Evolutionary conservation across 2,113 vertebrate genomes (phyloP), one percentile per base, ranked within the genome.

Genomic region (Larimichthys polyactis): DNA sequence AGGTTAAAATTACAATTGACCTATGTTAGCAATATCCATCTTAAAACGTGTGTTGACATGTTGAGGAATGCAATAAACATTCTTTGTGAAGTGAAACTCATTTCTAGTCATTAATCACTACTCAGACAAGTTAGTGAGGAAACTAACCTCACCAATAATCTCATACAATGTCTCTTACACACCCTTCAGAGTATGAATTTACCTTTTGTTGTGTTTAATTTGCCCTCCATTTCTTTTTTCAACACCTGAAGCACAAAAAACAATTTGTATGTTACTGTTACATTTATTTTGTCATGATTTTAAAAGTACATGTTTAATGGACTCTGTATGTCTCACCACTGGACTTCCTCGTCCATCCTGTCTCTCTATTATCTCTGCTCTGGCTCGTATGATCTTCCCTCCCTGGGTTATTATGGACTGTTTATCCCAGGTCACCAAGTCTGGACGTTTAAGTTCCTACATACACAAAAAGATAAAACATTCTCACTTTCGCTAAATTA

Each of bases 341-440:
- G 94, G 94, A 40, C 11, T 64, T 62, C 95, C 95, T 75, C 90
- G 88, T 79, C 95, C 95, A 60, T 95, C 93, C 44, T 96, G 93
- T 67, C 93, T 92, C 68, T 95, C 95, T 11, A 94, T 86, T 27
- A 96, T 86, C 72, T 94, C 94, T n/a, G 95, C 94, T 86, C 87
- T 93, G 24, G 93, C 89, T 55, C 90, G 84, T 62, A 94, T 90
- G 32, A 93, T 69, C 65, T 94, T 94, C 40, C 92, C 94, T 48
- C 75, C 81, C 43, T 93, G 90, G 55, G 71, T 82, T 15, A 83
- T 60, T 11, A 75, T 48, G 9, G 58, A 75, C 1, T 73, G 27
- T 22, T n/a, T 81, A 65, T 94, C 91, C 95, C 94, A 95, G 10
- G 91, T 94, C 68, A 95, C 89, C 89, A 96, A 89, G 66, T 96